A percentile compares a stretch with the other conserved stretches of the same genome.
These are phyloP conservation scores for Drosophila neocordata DNA, from an alignment of 1,140 invertebrate species.

Conservation along the genomic window DNA sequence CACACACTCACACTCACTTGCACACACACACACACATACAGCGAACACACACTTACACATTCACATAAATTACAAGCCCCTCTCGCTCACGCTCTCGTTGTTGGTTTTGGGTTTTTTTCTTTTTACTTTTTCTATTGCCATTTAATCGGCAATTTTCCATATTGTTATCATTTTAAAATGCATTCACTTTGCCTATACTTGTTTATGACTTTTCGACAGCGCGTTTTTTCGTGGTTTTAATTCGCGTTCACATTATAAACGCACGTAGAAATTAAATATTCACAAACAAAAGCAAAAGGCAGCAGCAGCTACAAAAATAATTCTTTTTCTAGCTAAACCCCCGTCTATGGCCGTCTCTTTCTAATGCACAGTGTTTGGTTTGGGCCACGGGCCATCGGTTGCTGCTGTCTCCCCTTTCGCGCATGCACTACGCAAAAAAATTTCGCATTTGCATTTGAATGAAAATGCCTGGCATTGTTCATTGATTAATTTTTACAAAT, in stretches of 20 bases:
- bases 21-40: conserved; percentile 34
- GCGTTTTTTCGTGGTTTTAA: background rate
- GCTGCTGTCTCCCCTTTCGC: conserved; percentile 6
- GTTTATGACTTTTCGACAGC: background rate
- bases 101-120: conserved; percentile 3
- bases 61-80: conserved; percentile 4
- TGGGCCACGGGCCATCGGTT: background rate
- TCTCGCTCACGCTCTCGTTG: conserved; percentile 4
- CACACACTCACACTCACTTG: conserved; percentile 34
- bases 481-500: background rate
- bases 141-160: conserved; percentile 6
- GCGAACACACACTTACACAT: conserved; percentile 31
- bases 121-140: conserved; percentile 7
- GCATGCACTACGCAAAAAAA: conserved; percentile 8
- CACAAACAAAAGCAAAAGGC: conserved; percentile 11
- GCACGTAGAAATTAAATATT: conserved; percentile 12
- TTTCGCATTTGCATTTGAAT: background rate
- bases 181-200: background rate
- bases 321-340: conserved; percentile 8
- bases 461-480: background rate
- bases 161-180: conserved; percentile 5
- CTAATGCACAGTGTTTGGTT: background rate
- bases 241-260: background rate
- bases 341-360: conserved; percentile 5
- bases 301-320: conserved; percentile 9